phyloP scores from a whole-genome alignment of 2,113 vertebrate species.

The Pomatorhinus ruficollis region DNA sequence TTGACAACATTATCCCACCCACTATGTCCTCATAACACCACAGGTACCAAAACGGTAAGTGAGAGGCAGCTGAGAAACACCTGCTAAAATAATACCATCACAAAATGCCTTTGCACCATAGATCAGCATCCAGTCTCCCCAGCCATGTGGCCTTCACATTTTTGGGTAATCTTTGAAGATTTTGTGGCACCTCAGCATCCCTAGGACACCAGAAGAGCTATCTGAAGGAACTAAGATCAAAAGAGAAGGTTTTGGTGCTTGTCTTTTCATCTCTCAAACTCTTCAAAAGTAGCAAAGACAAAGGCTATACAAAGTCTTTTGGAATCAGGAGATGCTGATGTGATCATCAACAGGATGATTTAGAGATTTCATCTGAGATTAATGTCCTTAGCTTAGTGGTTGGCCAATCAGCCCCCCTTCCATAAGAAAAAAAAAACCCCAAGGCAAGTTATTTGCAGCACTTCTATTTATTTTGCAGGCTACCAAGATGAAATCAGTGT shows the following conservation, averaged over 20 bases:
- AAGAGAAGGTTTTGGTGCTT: not conserved
- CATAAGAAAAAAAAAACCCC: not conserved
- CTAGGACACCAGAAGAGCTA: not conserved
- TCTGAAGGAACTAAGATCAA: not conserved
- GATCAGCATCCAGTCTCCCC: not conserved
- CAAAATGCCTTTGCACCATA: not conserved
- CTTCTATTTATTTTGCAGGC: not conserved
- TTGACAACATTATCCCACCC: not conserved
- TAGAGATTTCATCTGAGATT: not conserved
- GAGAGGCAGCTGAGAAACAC: not conserved
- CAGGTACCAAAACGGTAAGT: not conserved
- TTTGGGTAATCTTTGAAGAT: not conserved
- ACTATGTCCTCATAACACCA: not conserved
- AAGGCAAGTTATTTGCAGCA: not conserved
- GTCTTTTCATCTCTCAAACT: not conserved
- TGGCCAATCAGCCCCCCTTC: not conserved
- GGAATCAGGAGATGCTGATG: not conserved
- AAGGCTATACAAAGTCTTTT: not conserved
- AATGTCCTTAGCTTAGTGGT: not conserved
- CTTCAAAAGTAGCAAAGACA: not conserved
- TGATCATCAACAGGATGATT: not conserved
- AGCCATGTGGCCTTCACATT: not conserved
- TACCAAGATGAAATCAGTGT: not conserved
- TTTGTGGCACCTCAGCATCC: not conserved
- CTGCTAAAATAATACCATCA: not conserved